These are phyloP conservation scores for Varanus salvator DNA, from an alignment of 2,113 vertebrate genomes.

Conservation along the genomic window DNA sequence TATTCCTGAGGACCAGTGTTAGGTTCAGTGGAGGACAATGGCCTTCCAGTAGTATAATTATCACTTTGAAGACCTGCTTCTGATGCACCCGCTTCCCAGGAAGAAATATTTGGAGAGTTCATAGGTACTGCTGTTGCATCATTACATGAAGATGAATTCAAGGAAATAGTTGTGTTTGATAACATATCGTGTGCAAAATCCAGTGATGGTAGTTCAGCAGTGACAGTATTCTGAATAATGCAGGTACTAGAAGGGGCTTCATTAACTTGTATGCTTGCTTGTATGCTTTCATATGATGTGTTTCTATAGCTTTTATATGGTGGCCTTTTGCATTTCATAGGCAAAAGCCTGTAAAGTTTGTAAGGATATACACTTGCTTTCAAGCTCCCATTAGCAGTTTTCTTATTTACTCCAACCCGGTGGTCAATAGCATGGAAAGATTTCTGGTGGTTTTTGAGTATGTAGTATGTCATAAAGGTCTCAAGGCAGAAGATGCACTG, in stretches of 20 bases:
- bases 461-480: conserved; percentile 98
- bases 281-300: conserved; percentile 81
- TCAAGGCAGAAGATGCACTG: conserved; percentile 99
- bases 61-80: conserved; percentile 66
- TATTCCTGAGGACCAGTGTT: conserved; percentile 42
- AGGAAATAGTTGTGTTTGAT: conserved; percentile 62
- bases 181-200: conserved; percentile 79
- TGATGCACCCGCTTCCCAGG: conserved; percentile 66
- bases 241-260: conserved; percentile 67
- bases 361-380: conserved; percentile 94
- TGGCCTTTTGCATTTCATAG: conserved; percentile 93
- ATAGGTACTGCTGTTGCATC: conserved; percentile 54
- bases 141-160: conserved; percentile 61
- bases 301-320: conserved; percentile 90
- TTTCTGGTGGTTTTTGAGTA: conserved; percentile 98
- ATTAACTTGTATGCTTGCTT: conserved; percentile 69
- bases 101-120: conserved; percentile 57
- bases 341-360: conserved; percentile 95
- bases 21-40: conserved; percentile 48
- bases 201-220: conserved; percentile 77
- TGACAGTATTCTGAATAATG: conserved; percentile 69
- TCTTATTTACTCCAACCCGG: conserved; percentile 89
- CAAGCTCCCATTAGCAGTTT: conserved; percentile 89
- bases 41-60: conserved; percentile 63
- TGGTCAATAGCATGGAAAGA: conserved; percentile 97